These are phyloP conservation scores for Stenolophus ochropezus DNA, from an alignment of 2,888 invertebrate species.

Conservation along the genomic window DNA sequence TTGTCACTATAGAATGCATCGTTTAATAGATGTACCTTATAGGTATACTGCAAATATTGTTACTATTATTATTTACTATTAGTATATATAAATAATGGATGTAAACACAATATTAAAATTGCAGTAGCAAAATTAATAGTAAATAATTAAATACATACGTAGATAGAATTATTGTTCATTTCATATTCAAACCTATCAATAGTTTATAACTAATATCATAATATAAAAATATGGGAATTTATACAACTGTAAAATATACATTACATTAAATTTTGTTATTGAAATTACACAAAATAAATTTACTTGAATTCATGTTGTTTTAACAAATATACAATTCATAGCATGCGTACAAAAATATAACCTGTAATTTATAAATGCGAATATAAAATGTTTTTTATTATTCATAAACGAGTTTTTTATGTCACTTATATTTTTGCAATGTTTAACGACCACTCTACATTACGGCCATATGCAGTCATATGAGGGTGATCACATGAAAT, in stretches of 20 bases:
- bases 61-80: neutral
- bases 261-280: neutral
- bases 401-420: no score
- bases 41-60: no score
- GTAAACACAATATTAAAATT: neutral
- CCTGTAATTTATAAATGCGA: neutral
- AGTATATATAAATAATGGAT: neutral
- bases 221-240: neutral
- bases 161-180: neutral
- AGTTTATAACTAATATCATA: neutral
- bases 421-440: no score
- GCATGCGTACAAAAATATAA: neutral
- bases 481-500: no score
- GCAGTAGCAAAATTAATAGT: neutral
- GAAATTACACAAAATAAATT: neutral
- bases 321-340: neutral
- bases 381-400: no score
- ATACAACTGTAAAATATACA: neutral
- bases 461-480: no score
- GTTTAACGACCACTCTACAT: no score
- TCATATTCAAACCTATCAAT: neutral
- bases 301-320: neutral
- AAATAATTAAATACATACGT: neutral
- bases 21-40: no score
- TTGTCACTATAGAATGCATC: no score